A percentile compares a stretch with the other conserved stretches of the same genome.
Conservation (phyloP, 2,113 vertebrate species). For the Herpetotheres cachinnans region DNA sequence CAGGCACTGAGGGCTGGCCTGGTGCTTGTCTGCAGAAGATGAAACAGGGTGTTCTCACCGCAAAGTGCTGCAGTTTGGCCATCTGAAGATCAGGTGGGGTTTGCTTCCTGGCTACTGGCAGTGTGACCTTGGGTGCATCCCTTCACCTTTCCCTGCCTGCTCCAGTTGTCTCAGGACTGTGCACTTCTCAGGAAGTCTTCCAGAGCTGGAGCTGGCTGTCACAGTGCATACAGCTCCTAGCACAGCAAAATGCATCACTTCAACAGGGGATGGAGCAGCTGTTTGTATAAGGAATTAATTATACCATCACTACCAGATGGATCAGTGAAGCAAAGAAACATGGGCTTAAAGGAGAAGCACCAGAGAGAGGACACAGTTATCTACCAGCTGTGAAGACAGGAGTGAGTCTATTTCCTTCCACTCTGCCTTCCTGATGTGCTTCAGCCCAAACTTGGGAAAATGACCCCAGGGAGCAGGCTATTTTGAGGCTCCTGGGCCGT, state of each 20-base stretch:
- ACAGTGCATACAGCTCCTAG: background rate
- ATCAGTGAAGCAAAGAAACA: background rate
- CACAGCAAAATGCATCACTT: background rate
- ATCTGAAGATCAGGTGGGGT: background rate
- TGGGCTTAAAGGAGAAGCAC: conserved; percentile 1
- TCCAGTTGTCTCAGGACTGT: background rate
- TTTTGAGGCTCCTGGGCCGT: conserved; percentile 20
- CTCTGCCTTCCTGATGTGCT: background rate
- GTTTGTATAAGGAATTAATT: conserved; percentile 51
- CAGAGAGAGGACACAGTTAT: background rate
- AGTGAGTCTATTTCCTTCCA: background rate
- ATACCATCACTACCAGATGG: background rate
- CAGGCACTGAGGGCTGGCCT: background rate
- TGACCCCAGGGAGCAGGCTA: background rate
- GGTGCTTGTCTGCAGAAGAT: conserved; percentile 18
- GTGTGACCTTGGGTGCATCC: background rate
- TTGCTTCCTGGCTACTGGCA: background rate
- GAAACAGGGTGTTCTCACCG: background rate
- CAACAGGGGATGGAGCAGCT: background rate
- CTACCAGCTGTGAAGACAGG: background rate
- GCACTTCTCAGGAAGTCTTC: background rate
- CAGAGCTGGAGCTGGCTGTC: background rate
- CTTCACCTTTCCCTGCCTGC: background rate
- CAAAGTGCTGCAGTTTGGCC: background rate
- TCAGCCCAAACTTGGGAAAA: conserved; percentile 12